A percentile compares a stretch with the other conserved stretches of the same genome.
Conservation (phyloP, 2,797 vertebrate species). For the Limosa lapponica region DNA sequence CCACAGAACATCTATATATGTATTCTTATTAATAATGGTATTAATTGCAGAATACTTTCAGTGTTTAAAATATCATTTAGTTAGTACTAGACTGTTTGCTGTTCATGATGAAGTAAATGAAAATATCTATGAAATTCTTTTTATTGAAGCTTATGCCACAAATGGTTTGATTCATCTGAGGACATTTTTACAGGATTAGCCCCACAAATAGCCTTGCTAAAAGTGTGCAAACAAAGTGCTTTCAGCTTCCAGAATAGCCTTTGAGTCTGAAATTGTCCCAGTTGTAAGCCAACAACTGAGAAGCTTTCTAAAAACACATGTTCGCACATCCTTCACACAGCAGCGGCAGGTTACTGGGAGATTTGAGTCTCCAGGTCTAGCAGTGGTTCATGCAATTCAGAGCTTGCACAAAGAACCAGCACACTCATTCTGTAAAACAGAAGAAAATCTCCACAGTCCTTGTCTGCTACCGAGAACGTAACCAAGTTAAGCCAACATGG, state of each 20-base stretch:
- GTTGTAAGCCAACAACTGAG: background rate
- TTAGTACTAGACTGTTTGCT: background rate
- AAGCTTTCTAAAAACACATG: background rate
- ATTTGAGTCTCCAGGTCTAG: background rate
- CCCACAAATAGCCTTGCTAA: background rate
- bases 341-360: background rate
- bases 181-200: background rate
- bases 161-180: background rate
- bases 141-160: background rate
- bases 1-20: background rate
- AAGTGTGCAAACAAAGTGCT: background rate
- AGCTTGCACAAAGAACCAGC: background rate
- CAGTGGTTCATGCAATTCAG: background rate
- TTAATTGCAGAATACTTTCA: background rate
- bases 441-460: background rate
- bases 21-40: background rate
- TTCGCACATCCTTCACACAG: background rate
- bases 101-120: background rate
- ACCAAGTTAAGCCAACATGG: background rate
- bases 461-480: background rate
- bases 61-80: background rate
- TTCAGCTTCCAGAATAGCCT: background rate
- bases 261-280: background rate
- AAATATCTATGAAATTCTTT: background rate
- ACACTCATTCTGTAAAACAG: background rate